phyloP scores from a whole-genome alignment of 2,888 invertebrate species.

The Leucophora obtusa region DNA sequence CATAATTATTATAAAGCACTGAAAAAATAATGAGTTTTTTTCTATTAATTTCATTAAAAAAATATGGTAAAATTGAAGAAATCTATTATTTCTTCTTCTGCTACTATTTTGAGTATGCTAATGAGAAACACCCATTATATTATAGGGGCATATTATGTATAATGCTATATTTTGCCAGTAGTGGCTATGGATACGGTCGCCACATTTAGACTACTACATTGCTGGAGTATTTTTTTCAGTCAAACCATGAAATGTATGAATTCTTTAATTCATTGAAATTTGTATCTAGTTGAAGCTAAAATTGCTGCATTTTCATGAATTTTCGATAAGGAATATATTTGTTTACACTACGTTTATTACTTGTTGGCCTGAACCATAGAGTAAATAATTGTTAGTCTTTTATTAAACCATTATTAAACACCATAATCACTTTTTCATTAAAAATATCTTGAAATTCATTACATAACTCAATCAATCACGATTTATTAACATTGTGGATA shows the following conservation, averaged over 20 bases:
- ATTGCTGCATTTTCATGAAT: too few relatives aligned
- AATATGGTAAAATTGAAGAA: neutral
- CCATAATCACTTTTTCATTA: too few relatives aligned
- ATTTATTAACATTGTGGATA: too few relatives aligned
- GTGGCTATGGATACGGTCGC: slow-evolving; percentile 1
- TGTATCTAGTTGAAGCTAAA: too few relatives aligned
- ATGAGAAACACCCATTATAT: slow-evolving; percentile 37
- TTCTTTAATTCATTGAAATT: neutral
- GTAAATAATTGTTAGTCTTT: too few relatives aligned
- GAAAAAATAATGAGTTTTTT: slow-evolving; percentile 41
- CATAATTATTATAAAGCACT: slow-evolving; percentile 44
- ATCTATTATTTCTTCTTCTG: neutral
- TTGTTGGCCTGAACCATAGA: too few relatives aligned
- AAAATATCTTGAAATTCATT: too few relatives aligned
- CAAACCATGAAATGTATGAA: neutral
- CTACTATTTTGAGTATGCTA: neutral
- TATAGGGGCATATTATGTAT: neutral
- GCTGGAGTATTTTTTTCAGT: neutral
- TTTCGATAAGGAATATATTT: too few relatives aligned
- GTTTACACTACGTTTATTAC: too few relatives aligned
- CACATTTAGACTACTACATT: slow-evolving; percentile 2
- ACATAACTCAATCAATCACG: too few relatives aligned
- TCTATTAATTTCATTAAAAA: slow-evolving; percentile 2
- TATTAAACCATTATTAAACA: too few relatives aligned
- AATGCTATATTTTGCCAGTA: neutral